phyloP scores from a whole-genome alignment of 1,140 invertebrate species.

The Pseudomyrmex flavicornis region DNA sequence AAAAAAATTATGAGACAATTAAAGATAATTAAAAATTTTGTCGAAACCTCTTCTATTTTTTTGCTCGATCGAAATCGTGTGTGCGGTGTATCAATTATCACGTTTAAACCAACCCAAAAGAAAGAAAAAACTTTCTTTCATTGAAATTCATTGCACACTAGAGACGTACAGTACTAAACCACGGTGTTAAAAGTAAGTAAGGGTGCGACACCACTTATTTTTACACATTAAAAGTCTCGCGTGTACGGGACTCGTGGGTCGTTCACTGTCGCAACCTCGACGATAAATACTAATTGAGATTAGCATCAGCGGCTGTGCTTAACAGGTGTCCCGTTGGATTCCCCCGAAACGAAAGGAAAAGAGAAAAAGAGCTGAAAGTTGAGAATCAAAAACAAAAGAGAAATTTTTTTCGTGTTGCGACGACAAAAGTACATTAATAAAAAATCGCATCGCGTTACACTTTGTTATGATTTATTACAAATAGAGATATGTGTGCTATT shows the following conservation, averaged over 20 bases:
- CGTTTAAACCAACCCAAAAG: neutral
- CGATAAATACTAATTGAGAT: constrained; percentile 73
- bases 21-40: neutral
- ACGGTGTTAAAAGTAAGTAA: neutral
- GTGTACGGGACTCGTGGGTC: constrained; percentile 17
- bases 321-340: constrained; percentile 51
- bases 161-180: neutral
- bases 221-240: constrained; percentile 18
- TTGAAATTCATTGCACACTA: neutral
- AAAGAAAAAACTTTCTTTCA: neutral
- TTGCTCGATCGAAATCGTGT: too few relatives aligned
- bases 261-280: constrained; percentile 61
- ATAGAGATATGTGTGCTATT: too few relatives aligned
- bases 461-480: neutral
- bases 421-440: neutral
- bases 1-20: too few relatives aligned
- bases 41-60: neutral
- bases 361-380: constrained; percentile 9
- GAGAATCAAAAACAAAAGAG: neutral
- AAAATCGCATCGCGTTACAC: neutral
- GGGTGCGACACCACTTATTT: neutral
- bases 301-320: constrained; percentile 57
- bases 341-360: neutral
- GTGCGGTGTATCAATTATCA: neutral
- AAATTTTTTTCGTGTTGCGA: too few relatives aligned